A percentile compares a stretch with the other conserved stretches of the same genome.
These are phyloP conservation scores for Drosophila leontia DNA, from an alignment of 1,140 invertebrate genomes.

Conservation along the genomic window DNA sequence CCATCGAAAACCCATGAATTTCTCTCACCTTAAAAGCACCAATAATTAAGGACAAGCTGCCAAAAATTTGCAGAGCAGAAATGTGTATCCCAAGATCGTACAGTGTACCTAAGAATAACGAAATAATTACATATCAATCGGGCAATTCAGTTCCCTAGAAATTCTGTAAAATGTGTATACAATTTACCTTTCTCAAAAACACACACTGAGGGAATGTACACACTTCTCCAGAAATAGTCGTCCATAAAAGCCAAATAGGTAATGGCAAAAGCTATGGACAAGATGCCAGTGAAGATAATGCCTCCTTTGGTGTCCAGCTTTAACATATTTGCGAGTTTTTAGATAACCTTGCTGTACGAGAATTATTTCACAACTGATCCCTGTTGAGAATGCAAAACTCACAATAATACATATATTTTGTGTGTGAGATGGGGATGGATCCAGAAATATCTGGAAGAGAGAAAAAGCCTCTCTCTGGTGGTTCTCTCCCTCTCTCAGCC, in stretches of 20 bases:
- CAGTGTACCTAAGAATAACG: neutral
- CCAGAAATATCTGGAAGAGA: too few relatives aligned
- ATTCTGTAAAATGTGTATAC: neutral
- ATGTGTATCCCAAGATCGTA: constrained; percentile 28
- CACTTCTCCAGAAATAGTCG: constrained; percentile 21
- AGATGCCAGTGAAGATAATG: constrained; percentile 18
- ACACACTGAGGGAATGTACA: too few relatives aligned
- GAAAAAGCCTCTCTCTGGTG: too few relatives aligned
- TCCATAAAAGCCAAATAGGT: constrained; percentile 15
- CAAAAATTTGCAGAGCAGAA: constrained; percentile 23
- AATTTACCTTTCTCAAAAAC: too few relatives aligned
- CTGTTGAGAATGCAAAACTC: too few relatives aligned
- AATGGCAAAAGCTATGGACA: constrained; percentile 31
- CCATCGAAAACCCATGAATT: neutral
- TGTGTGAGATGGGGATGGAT: too few relatives aligned
- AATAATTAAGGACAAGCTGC: constrained; percentile 16
- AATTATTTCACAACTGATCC: constrained; percentile 10
- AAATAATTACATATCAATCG: neutral
- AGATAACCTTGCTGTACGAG: neutral
- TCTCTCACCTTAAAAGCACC: constrained; percentile 23
- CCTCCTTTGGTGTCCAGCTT: constrained; percentile 31
- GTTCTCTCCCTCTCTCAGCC: too few relatives aligned
- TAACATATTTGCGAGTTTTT: constrained; percentile 3
- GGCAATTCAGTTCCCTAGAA: neutral
- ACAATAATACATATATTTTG: too few relatives aligned